Evolutionary conservation across 37 sponge, comb jelly and placozoan species (phyloP), one percentile per base, ranked within the genome.

Genomic region (Tethya wilhelma): DNA sequence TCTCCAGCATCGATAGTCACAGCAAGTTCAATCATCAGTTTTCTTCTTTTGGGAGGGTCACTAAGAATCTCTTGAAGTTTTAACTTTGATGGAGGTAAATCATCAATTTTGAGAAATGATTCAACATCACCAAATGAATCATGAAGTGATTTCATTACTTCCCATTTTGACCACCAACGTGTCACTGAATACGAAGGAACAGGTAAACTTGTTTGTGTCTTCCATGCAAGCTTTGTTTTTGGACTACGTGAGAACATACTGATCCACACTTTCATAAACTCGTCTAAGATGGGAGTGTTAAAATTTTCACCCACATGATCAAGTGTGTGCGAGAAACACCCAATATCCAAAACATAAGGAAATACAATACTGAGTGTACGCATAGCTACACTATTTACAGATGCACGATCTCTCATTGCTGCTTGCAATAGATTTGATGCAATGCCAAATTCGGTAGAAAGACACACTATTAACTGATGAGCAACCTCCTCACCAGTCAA

Each of bases 401-500:
- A 40, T 7, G 45, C 26, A 4, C 23, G 25, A 37, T 43, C 46
- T 36, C 71, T 32, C 46, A 70, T 43, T n/a, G 45, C 36, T 25
- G 71, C 71, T 5, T 44, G 11, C 23, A 70, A 19, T 45, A 36
- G 36, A 43, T 70, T 45, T 6, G 40, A 38, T 5, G 7, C 4
- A 43, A 70, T 70, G 26, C 71, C 71, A 25, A 70, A 45, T 45
- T 66, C 71, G 43, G 71, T 43, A 70, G 71, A 70, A 3, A 70
- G 45, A 38, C 44, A 20, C 6, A 43, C 29, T 44, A 83, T 83
- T 1, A 83, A 36, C 32, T 83, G 75, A 2, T 59, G 29, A 20
- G 75, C 84, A 33, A 74, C 69, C 49, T 83, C 84, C 25, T 80
- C 80, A 3, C 84, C 76, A 31, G 58, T 66, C 23, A 74, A 5